phyloP scores from a whole-genome alignment of 2,888 invertebrate species.

The Drosophila diplacantha region DNA sequence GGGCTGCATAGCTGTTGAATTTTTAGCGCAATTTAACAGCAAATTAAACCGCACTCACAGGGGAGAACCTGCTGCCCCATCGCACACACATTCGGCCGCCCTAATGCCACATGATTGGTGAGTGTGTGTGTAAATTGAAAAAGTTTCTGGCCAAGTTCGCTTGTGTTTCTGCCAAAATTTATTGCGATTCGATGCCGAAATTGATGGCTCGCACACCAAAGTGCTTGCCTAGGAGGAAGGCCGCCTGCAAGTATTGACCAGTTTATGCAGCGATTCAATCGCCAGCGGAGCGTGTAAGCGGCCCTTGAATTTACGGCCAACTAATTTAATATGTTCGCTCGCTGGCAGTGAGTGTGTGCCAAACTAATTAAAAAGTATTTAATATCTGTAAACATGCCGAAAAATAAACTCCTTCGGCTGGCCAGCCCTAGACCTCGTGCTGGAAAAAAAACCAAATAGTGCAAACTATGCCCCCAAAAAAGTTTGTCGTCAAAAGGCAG shows the following conservation, averaged over 20 bases:
- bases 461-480: slow-evolving; percentile 42
- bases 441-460: slow-evolving; percentile 23
- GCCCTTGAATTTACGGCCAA: slow-evolving; percentile 36
- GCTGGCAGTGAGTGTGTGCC: slow-evolving; percentile 53
- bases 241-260: slow-evolving; percentile 26
- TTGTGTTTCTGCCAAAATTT: slow-evolving; percentile 61
- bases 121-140: slow-evolving; percentile 62
- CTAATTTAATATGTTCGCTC: slow-evolving; percentile 56
- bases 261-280: slow-evolving; percentile 42
- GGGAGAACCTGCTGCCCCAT: slow-evolving; percentile 1
- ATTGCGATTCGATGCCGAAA: slow-evolving; percentile 55
- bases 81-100: slow-evolving; percentile 12
- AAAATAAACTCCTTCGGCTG: slow-evolving; percentile 49
- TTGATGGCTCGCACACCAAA: slow-evolving; percentile 30
- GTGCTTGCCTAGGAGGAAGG: slow-evolving; percentile 10
- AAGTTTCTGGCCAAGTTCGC: slow-evolving; percentile 63
- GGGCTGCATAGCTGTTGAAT: slow-evolving; percentile 42
- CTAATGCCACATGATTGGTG: slow-evolving; percentile 48
- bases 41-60: slow-evolving; percentile 59
- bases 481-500: slow-evolving; percentile 53
- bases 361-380: slow-evolving; percentile 72
- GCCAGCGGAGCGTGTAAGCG: slow-evolving; percentile 23
- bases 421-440: slow-evolving; percentile 2
- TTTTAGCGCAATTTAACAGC: slow-evolving; percentile 68
- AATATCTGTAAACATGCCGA: slow-evolving; percentile 67